Conservation (phyloP, 2,797 vertebrate species). For the Dallia pectoralis region DNA sequence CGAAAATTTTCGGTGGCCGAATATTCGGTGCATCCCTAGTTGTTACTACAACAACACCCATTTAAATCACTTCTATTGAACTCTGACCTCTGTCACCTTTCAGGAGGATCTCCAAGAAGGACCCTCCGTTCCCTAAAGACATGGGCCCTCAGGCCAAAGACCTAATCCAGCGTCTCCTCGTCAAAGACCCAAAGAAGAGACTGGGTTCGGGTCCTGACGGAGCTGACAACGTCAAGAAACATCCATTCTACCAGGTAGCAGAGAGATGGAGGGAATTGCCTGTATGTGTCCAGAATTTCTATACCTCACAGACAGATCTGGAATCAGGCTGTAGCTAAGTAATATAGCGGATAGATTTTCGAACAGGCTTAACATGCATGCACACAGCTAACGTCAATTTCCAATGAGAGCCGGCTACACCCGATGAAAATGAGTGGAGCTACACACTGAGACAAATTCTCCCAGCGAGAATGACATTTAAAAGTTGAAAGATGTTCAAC, state of each 20-base stretch:
- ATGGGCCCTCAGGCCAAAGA: conserved; percentile 91
- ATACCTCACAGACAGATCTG: background rate
- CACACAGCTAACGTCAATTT: no score
- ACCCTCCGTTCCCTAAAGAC: conserved; percentile 93
- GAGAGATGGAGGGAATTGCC: conserved; percentile 29
- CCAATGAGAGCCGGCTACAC: no score
- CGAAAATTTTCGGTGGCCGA: no score
- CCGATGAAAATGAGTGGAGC: no score
- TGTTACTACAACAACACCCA: no score
- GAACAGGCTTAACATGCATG: no score
- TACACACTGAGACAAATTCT: no score
- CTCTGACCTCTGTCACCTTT: conserved; percentile 37
- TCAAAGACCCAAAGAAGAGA: conserved; percentile 94
- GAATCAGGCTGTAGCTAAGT: background rate
- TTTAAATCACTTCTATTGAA: background rate
- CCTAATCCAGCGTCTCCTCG: conserved; percentile 87
- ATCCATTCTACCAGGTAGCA: conserved; percentile 93
- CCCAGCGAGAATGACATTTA: no score
- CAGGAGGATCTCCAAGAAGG: conserved; percentile 97
- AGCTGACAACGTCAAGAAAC: conserved; percentile 89
- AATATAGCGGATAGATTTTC: no score
- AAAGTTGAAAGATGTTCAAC: no score
- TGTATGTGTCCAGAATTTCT: background rate
- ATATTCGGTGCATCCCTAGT: no score
- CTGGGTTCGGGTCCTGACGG: conserved; percentile 87